Percentiles rank a stretch among this genome's conserved stretches.
phyloP scores from a whole-genome alignment of 2,888 invertebrate species.

The Baccha elongata region DNA sequence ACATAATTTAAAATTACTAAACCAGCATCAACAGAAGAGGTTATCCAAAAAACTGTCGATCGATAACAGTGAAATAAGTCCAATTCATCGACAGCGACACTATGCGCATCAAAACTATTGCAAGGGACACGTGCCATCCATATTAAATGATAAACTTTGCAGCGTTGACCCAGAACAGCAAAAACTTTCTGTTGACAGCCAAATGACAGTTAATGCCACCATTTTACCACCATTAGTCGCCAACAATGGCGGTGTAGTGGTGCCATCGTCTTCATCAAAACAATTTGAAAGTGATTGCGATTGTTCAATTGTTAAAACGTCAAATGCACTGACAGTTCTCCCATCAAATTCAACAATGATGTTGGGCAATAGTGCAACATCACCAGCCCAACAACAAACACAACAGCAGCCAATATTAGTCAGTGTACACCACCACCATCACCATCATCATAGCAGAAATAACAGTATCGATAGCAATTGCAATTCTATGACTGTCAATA shows the following conservation, averaged over 20 bases:
- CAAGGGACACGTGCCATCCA: slow-evolving; percentile 61
- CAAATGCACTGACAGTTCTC: slow-evolving; percentile 69
- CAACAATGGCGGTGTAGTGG: slow-evolving; percentile 1
- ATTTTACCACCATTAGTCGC: slow-evolving; percentile 53
- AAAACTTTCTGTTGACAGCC: slow-evolving; percentile 45
- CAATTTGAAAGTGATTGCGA: slow-evolving; percentile 68
- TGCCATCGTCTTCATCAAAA: slow-evolving; percentile 25
- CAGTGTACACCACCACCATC: slow-evolving; percentile 70
- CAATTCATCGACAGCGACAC: slow-evolving; percentile 55
- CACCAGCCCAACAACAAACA: slow-evolving; percentile 21
- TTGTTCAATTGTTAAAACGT: slow-evolving; percentile 73
- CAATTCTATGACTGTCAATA: slow-evolving; percentile 58
- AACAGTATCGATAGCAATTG: slow-evolving; percentile 67
- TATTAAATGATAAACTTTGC: slow-evolving; percentile 44
- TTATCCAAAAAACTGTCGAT: slow-evolving; percentile 79
- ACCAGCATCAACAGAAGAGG: slow-evolving; percentile 76
- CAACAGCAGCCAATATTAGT: slow-evolving; percentile 66
- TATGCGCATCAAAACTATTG: slow-evolving; percentile 64
- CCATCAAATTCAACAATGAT: slow-evolving; percentile 32
- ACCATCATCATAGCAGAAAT: slow-evolving; percentile 62
- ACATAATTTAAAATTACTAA: slow-evolving; percentile 77
- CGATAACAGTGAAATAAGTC: slow-evolving; percentile 76
- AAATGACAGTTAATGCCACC: slow-evolving; percentile 54
- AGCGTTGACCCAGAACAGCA: slow-evolving; percentile 50
- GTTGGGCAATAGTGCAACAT: slow-evolving; percentile 55